Evolutionary conservation across 1,140 invertebrate genomes (phyloP).

Genomic region (Drosophila kepulauana): DNA sequence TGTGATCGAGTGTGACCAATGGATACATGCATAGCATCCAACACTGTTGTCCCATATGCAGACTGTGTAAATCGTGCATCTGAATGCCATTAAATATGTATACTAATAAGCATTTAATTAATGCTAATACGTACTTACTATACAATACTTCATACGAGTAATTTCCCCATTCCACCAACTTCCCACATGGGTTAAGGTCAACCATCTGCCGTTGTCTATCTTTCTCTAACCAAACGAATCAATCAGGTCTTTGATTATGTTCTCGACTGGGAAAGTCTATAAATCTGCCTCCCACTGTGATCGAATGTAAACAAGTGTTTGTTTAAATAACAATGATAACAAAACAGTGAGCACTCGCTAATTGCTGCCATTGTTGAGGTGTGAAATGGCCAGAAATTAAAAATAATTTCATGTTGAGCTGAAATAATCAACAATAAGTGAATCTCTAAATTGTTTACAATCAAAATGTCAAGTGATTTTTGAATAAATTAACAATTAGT

Average conservation of each 20-base stretch:
- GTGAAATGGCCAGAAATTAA: neutral
- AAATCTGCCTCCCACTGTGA: constrained; percentile 44
- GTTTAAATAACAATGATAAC: constrained; percentile 8
- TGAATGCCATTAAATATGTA: constrained; percentile 64
- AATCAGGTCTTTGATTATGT: constrained; percentile 39
- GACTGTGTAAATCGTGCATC: constrained; percentile 60
- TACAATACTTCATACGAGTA: too few relatives aligned
- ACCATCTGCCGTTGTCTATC: constrained; percentile 7
- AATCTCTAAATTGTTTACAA: neutral
- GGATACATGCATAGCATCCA: constrained; percentile 39
- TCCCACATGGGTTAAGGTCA: constrained; percentile 24
- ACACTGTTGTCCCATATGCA: constrained; percentile 44
- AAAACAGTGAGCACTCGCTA: constrained; percentile 11
- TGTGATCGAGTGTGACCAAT: constrained; percentile 50
- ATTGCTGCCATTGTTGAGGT: neutral
- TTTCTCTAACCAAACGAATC: constrained; percentile 26
- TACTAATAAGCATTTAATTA: constrained; percentile 69
- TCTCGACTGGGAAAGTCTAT: constrained; percentile 20
- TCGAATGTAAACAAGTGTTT: constrained; percentile 62
- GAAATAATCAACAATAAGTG: neutral
- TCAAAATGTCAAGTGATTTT: neutral
- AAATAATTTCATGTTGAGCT: neutral
- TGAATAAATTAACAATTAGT: neutral
- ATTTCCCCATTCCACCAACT: neutral
- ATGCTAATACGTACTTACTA: constrained; percentile 47